Evolutionary conservation across 1,140 invertebrate species (phyloP).

Genomic region (Scaptomyza montana): DNA sequence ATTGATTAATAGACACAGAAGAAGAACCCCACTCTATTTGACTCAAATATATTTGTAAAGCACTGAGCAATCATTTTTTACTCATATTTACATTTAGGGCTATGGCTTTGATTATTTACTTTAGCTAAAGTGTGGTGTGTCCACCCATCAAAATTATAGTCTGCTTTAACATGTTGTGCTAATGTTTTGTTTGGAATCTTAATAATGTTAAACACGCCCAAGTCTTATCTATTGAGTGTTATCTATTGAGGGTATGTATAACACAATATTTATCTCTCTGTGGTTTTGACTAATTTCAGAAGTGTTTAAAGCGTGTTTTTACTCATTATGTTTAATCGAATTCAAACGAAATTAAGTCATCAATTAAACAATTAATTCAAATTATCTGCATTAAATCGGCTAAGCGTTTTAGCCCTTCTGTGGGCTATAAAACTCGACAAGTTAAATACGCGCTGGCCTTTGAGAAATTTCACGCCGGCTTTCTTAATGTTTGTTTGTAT

Average conservation of each 20-base stretch:
- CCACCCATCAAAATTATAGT: neutral
- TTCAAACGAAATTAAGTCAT: neutral
- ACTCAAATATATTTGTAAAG: neutral
- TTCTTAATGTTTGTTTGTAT: too few relatives aligned
- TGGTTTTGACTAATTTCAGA: neutral
- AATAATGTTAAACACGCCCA: conserved; percentile 24
- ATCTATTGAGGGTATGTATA: conserved; percentile 41
- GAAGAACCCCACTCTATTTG: neutral
- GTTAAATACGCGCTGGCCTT: too few relatives aligned
- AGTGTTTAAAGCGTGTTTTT: neutral
- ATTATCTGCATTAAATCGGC: too few relatives aligned
- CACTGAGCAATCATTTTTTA: neutral
- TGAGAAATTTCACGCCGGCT: too few relatives aligned
- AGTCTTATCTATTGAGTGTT: conserved; percentile 31
- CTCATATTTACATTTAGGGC: conserved; percentile 1
- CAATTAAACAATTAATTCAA: too few relatives aligned
- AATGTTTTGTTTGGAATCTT: conserved; percentile 10
- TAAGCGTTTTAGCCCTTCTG: too few relatives aligned
- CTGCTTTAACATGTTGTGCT: conserved; percentile 3
- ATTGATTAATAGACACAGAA: conserved; percentile 5
- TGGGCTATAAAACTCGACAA: too few relatives aligned
- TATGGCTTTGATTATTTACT: neutral
- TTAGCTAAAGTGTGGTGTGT: neutral
- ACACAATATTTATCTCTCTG: conserved; percentile 3
- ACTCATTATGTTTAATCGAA: conserved; percentile 5